Percentiles rank a stretch among this genome's conserved stretches.
Evolutionary conservation across 1,140 invertebrate species (phyloP).

Genomic region (Drosophila nasuta): DNA sequence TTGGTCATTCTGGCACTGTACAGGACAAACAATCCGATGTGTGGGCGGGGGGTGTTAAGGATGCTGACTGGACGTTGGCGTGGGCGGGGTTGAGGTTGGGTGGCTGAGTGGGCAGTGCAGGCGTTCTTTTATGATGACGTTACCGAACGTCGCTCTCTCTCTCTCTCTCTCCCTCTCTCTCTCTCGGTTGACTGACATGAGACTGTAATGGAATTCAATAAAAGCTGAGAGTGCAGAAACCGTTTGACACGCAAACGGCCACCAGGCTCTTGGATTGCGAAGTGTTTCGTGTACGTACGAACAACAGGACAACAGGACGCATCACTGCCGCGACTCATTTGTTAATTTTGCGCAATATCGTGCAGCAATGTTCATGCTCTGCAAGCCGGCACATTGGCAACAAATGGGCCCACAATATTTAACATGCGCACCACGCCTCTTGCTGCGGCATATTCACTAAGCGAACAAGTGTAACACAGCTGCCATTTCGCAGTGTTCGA

Average conservation of each 20-base stretch:
- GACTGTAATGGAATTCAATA: slow-evolving; percentile 82
- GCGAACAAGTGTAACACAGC: background rate
- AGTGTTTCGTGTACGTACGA: slow-evolving; percentile 3
- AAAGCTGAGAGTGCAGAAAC: slow-evolving; percentile 80
- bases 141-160: slow-evolving; percentile 35
- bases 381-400: slow-evolving; percentile 16
- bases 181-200: slow-evolving; percentile 60
- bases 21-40: slow-evolving; percentile 15
- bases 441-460: slow-evolving; percentile 23
- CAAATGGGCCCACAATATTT: slow-evolving; percentile 49
- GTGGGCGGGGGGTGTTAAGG: background rate
- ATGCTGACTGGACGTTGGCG: background rate
- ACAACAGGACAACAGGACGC: slow-evolving; percentile 1
- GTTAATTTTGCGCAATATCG: slow-evolving; percentile 76
- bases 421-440: slow-evolving; percentile 53
- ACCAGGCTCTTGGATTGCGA: slow-evolving; percentile 18
- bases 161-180: background rate
- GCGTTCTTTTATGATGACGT: slow-evolving; percentile 72
- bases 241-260: slow-evolving; percentile 66
- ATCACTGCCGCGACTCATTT: slow-evolving; percentile 55
- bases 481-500: background rate
- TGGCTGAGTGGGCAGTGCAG: slow-evolving; percentile 1
- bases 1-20: slow-evolving; percentile 23
- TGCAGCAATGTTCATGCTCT: slow-evolving; percentile 16
- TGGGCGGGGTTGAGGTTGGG: no score